Evolutionary conservation across 1,140 invertebrate species (phyloP).

Genomic region (Heterodera schachtii): DNA sequence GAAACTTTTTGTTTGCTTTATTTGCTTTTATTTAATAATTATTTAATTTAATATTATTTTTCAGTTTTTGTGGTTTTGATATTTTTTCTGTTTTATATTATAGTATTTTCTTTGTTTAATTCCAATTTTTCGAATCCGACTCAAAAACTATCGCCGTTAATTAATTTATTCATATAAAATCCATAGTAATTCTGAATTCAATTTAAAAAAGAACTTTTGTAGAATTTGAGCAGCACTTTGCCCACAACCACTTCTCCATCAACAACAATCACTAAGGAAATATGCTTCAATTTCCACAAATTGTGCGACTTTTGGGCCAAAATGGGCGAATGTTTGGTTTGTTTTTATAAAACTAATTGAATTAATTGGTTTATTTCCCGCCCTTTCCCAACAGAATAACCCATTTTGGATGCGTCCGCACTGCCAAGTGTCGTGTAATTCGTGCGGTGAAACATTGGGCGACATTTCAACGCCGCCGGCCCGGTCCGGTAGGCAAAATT

Average conservation of each 20-base stretch:
- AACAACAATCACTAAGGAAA: constrained; percentile 19
- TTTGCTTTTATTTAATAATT: neutral
- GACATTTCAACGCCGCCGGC: constrained; percentile 46
- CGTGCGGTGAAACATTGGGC: constrained; percentile 47
- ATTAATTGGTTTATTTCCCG: neutral
- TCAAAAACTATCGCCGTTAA: no score
- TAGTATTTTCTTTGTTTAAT: no score
- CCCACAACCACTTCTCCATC: constrained; percentile 14
- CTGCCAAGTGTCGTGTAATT: constrained; percentile 49
- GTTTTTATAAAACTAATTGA: neutral
- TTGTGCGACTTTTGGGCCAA: constrained; percentile 54
- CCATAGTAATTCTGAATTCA: no score
- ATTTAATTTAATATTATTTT: neutral
- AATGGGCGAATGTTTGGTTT: constrained; percentile 46
- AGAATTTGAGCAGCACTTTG: constrained; percentile 4
- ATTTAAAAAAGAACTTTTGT: neutral
- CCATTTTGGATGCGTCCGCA: constrained; percentile 57
- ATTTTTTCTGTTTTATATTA: no score
- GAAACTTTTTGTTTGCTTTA: neutral
- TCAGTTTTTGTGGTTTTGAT: neutral
- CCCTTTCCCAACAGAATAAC: constrained; percentile 34
- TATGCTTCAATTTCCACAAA: constrained; percentile 49
- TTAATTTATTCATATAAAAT: no score
- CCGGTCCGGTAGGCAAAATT: constrained; percentile 28
- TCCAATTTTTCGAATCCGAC: no score